Base-by-base conservation (phyloP, 2,113 vertebrate genomes). In the Pelecanus crispus region DNA sequence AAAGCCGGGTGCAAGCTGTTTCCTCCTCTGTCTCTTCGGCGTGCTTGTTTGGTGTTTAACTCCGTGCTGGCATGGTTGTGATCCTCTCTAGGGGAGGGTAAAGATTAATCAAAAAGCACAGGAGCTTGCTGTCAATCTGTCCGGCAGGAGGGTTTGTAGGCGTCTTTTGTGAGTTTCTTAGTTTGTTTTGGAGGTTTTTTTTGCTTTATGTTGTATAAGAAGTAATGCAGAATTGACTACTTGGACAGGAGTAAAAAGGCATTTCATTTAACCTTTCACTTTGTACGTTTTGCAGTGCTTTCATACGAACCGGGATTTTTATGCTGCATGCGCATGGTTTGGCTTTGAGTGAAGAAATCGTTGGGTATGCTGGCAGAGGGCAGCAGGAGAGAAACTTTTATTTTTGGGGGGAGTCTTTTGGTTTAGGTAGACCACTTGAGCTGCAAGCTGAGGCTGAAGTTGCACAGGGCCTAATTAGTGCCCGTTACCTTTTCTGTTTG, bases 381-480 rank as follows among this genome's bases (percentile, higher is more conserved):
- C 25, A 81, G 31, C 31, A 47, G 52, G 44, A 92, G 18, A 82
- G 26, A 79, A 94, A 85, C 58, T 93, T 77, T 21, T 53, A 0
- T 50, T n/a, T 88, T 53, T 44, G 18, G 38, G 26, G 24, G 25
- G 13, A 59, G 31, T 25, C 71, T 93, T 68, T 36, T 44, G 32
- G 17, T 92, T 72, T 63, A 73, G 44, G 34, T 42, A n/a, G 93
- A 62, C 38, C 45, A 8, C 66, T 84, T 19, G 15, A 63, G 50
- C 70, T 82, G 73, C 66, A 75, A 71, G 66, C 85, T 75, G 89
- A 52, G 90, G 74, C 74, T 91, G 93, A 82, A 93, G 85, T 94
- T 95, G 90, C 92, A 68, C 65, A 82, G 92, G 90, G 84, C 90
- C 87, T 84, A 85, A 92, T 95, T 94, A 96, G 71, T 84, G 70